Percentiles rank a stretch among this genome's conserved stretches.
Conservation (phyloP, 2,888 invertebrate genomes). For the Agrochola lota region DNA sequence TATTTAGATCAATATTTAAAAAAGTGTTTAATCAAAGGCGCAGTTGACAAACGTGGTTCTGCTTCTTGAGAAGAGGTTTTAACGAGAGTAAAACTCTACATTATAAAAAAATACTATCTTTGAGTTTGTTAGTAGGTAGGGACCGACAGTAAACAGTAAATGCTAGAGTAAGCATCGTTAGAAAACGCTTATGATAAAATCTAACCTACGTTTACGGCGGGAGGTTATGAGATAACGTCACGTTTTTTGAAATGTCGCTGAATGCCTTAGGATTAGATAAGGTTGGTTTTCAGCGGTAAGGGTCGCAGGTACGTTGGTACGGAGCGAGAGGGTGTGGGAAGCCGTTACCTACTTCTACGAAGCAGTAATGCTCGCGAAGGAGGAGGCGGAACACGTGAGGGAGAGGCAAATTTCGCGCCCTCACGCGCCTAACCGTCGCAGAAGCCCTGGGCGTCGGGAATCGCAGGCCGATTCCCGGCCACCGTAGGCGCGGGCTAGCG, state of each 20-base stretch:
- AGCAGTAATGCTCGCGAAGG: too few relatives aligned
- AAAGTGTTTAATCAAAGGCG: too few relatives aligned
- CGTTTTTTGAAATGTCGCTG: slow-evolving; percentile 3
- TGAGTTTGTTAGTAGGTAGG: not conserved
- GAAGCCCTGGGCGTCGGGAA: too few relatives aligned
- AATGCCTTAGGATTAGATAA: not conserved
- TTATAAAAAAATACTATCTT: not conserved
- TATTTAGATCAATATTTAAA: not conserved
- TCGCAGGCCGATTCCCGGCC: too few relatives aligned
- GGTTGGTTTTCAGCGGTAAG: not conserved
- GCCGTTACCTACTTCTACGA: too few relatives aligned
- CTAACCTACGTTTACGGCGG: slow-evolving; percentile 3
- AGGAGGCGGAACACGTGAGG: too few relatives aligned
- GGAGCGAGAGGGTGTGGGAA: too few relatives aligned
- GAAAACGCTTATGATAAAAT: slow-evolving; percentile 40
- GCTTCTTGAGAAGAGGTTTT: not conserved
- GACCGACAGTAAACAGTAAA: not conserved
- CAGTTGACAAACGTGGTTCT: not conserved
- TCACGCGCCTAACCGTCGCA: too few relatives aligned
- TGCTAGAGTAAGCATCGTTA: slow-evolving; percentile 37
- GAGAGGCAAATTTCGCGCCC: too few relatives aligned
- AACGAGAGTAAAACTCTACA: too few relatives aligned
- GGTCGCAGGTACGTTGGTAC: not conserved
- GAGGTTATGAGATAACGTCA: slow-evolving; percentile 18
- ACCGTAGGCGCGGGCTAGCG: too few relatives aligned